Evolutionary conservation across 2,888 invertebrate species (phyloP).

Genomic region (Labia minor): DNA sequence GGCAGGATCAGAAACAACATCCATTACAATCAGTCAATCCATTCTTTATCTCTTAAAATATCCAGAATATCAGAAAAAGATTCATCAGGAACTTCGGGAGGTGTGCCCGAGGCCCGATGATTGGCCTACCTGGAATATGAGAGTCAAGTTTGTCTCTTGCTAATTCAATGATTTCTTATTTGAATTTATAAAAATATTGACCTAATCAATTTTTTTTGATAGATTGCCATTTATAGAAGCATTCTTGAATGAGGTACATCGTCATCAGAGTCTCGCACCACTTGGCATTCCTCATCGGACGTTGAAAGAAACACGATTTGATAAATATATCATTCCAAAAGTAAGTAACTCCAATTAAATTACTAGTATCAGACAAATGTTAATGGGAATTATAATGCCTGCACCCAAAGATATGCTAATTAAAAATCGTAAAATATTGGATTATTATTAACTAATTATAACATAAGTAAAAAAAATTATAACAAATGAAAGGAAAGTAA

Average conservation of each 20-base stretch:
- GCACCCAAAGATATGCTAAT: too few species aligned
- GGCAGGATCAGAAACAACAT: slow-evolving; percentile 60
- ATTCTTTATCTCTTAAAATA: slow-evolving; percentile 48
- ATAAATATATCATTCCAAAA: slow-evolving; percentile 42
- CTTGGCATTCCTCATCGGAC: slow-evolving; percentile 45
- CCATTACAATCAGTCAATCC: slow-evolving; percentile 50
- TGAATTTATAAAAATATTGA: too few species aligned
- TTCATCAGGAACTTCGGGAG: slow-evolving; percentile 49
- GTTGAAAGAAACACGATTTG: slow-evolving; percentile 35
- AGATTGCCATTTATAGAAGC: slow-evolving; percentile 36
- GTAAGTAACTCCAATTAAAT: too few species aligned
- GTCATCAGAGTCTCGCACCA: slow-evolving; percentile 42
- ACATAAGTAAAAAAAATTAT: too few species aligned
- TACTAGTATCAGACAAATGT: too few species aligned
- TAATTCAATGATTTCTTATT: too few species aligned
- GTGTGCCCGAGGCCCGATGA: slow-evolving; percentile 46
- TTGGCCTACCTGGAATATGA: slow-evolving; percentile 32
- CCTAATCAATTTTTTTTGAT: slow-evolving; percentile 8
- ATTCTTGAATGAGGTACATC: slow-evolving; percentile 42
- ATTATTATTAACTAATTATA: too few species aligned
- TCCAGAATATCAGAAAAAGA: slow-evolving; percentile 44
- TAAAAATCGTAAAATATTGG: too few species aligned
- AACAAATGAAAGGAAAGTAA: too few species aligned
- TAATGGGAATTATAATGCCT: too few species aligned
- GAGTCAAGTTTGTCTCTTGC: not conserved